Percentiles rank a stretch among this genome's conserved stretches.
Conservation (phyloP, 2,797 vertebrate genomes). For the Thripadectes ignobilis region DNA sequence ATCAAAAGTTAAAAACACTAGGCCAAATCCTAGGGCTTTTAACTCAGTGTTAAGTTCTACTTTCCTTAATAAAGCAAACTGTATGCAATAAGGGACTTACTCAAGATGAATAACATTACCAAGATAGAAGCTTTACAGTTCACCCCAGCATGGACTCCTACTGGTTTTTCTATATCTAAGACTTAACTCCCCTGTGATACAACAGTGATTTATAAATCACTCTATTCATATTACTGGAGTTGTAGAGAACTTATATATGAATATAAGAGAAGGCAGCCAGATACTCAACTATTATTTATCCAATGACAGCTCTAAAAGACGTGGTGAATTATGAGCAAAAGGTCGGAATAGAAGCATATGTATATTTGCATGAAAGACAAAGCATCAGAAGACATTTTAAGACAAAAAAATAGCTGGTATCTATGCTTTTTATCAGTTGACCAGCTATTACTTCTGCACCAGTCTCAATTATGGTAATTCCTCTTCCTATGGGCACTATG, state of each 20-base stretch:
- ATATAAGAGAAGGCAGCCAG: neutral
- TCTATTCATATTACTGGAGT: neutral
- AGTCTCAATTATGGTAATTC: neutral
- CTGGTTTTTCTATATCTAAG: neutral
- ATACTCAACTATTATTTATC: neutral
- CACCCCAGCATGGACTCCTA: neutral
- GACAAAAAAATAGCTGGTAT: neutral
- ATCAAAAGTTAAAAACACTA: constrained; percentile 19
- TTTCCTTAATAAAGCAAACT: neutral
- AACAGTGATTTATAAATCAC: neutral
- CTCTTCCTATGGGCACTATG: neutral
- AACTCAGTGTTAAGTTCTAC: neutral
- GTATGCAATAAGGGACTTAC: neutral
- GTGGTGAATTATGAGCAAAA: neutral
- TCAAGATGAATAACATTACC: neutral
- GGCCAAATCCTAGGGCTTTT: neutral
- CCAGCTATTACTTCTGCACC: neutral
- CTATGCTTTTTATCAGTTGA: neutral
- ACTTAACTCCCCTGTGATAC: neutral
- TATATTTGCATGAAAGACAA: neutral
- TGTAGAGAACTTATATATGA: neutral
- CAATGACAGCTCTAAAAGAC: neutral
- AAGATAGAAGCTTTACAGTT: neutral
- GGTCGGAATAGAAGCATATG: neutral
- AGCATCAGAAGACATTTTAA: neutral